A percentile compares a stretch with the other conserved stretches of the same genome.
Evolutionary conservation across 1,140 invertebrate species (phyloP).

Genomic region (Eciton burchellii): DNA sequence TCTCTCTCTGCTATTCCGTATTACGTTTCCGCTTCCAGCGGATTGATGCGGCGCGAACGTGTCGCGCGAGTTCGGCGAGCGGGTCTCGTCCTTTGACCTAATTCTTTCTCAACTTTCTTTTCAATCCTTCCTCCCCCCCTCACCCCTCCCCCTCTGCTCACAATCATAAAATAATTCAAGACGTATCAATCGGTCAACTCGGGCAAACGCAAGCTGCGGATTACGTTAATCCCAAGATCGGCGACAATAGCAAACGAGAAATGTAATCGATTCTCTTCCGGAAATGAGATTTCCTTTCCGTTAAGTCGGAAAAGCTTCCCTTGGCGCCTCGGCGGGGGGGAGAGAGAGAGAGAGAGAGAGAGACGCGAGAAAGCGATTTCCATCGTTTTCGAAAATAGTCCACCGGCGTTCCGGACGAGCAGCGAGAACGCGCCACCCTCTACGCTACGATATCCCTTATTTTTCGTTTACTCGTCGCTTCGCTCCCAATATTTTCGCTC

Average conservation of each 20-base stretch:
- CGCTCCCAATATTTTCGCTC: slow-evolving; percentile 53
- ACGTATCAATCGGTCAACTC: not conserved
- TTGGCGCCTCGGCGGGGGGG: not conserved
- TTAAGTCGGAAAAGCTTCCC: slow-evolving; percentile 16
- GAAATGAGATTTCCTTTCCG: not conserved
- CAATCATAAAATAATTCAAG: not conserved
- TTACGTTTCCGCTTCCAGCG: not conserved
- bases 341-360: no score
- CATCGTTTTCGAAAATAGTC: slow-evolving; percentile 59
- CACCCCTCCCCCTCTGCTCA: not conserved
- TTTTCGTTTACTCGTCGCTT: slow-evolving; percentile 47
- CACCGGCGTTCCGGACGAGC: not conserved
- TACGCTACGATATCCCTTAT: slow-evolving; percentile 53
- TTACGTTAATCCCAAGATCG: not conserved
- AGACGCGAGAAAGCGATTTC: slow-evolving; percentile 31
- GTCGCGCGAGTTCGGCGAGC: no score
- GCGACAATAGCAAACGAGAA: not conserved
- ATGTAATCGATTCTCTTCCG: not conserved
- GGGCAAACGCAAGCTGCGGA: not conserved
- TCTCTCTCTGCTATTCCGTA: no score
- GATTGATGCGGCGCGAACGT: not conserved
- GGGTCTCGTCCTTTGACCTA: not conserved
- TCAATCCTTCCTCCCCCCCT: not conserved
- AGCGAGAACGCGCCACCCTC: slow-evolving; percentile 45
- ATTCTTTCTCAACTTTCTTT: not conserved